These are phyloP conservation scores for Myotis vivesi DNA, from an alignment of 2,797 vertebrate genomes.

Conservation along the genomic window DNA sequence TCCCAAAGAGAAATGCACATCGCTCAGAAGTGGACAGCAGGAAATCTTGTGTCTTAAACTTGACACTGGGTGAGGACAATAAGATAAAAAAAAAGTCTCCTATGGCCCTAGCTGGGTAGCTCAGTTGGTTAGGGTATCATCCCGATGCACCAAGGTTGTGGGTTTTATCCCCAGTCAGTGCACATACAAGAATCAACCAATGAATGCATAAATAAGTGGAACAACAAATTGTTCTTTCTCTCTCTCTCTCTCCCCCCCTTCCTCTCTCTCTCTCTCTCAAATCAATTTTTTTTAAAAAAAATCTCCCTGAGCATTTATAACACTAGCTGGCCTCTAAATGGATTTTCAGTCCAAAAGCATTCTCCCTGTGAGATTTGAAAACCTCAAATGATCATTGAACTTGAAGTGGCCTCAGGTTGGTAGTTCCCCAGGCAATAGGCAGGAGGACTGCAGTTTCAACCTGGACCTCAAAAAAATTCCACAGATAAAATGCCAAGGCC, in stretches of 20 bases:
- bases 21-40: neutral
- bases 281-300: neutral
- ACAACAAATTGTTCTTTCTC: too few species aligned
- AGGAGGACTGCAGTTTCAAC: neutral
- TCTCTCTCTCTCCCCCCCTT: too few species aligned
- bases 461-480: conserved; percentile 21
- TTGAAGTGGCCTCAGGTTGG: neutral
- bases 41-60: conserved; percentile 30
- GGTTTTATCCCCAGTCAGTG: too few species aligned
- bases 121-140: too few species aligned
- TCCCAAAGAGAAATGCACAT: neutral
- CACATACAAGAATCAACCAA: too few species aligned
- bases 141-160: too few species aligned
- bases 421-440: neutral
- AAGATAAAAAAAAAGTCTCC: conserved; percentile 24
- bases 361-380: neutral
- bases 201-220: too few species aligned
- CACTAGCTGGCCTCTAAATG: neutral
- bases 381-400: neutral
- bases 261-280: neutral
- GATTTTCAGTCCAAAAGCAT: neutral
- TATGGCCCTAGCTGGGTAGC: too few species aligned
- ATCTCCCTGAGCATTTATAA: neutral
- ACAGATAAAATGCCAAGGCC: conserved; percentile 28
- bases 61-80: neutral